Percentiles rank a stretch among this genome's conserved stretches.
Conservation (phyloP, 92 coral and sea anemone genomes). For the Isaurus tuberculatus region DNA sequence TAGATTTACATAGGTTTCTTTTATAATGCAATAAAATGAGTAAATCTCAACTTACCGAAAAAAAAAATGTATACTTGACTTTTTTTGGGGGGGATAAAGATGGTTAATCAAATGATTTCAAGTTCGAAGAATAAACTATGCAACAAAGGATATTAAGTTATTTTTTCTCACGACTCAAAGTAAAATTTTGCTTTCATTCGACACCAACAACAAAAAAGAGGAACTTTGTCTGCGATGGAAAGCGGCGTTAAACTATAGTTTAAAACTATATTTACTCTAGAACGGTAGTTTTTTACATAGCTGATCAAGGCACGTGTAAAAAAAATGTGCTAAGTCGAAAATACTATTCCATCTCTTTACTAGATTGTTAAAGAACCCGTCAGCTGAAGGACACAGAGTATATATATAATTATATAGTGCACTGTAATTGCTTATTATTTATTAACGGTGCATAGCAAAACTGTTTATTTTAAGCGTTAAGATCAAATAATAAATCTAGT, state of each 20-base stretch:
- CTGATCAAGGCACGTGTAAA: slow-evolving; percentile 7
- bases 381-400: slow-evolving; percentile 24
- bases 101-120: background rate
- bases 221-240: background rate
- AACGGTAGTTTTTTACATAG: background rate
- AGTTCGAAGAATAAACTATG: background rate
- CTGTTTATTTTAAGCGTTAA: background rate
- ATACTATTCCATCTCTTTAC: background rate
- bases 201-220: slow-evolving; percentile 15
- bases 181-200: background rate
- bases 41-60: background rate
- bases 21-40: background rate
- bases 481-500: background rate
- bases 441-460: slow-evolving; percentile 10
- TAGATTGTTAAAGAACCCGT: background rate
- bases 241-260: background rate
- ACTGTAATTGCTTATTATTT: slow-evolving; percentile 5
- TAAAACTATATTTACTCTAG: background rate
- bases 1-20: background rate
- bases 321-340: slow-evolving; percentile 27
- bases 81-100: background rate
- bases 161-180: background rate
- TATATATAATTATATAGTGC: background rate
- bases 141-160: background rate
- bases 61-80: background rate